Percentiles rank a stretch among this genome's conserved stretches.
Evolutionary conservation across 2,113 vertebrate species (phyloP).

Genomic region (Tragelaphus imberbis): DNA sequence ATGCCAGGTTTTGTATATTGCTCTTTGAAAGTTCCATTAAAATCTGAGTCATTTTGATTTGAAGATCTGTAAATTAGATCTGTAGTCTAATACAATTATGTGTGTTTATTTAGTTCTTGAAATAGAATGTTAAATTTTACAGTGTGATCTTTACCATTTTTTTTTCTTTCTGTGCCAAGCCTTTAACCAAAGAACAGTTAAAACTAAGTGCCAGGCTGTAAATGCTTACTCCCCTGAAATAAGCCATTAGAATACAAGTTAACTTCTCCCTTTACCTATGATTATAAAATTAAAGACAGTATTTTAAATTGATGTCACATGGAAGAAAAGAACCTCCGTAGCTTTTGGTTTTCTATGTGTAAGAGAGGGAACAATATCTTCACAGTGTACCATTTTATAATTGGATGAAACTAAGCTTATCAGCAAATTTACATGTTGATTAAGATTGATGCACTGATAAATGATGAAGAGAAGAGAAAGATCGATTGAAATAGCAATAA

Average conservation of each 20-base stretch:
- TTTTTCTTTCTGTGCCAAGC: neutral
- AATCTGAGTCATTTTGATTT: neutral
- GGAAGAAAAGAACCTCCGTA: neutral
- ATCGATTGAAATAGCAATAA: neutral
- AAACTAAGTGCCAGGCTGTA: neutral
- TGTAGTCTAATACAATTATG: neutral
- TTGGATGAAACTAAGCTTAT: neutral
- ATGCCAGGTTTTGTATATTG: neutral
- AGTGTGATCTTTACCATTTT: neutral
- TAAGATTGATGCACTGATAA: neutral
- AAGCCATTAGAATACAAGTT: neutral
- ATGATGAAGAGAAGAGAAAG: neutral
- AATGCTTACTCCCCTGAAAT: neutral
- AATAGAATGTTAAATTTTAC: constrained; percentile 3
- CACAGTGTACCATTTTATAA: neutral
- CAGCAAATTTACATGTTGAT: neutral
- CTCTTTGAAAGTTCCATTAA: neutral
- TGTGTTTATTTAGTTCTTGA: neutral
- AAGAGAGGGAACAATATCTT: neutral
- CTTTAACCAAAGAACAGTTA: constrained; percentile 5
- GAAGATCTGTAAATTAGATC: neutral
- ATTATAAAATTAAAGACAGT: neutral
- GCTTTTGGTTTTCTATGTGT: neutral
- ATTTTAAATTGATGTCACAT: neutral
- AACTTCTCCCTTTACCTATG: neutral